Base-by-base conservation (phyloP, 2,888 invertebrate species). In the Dicyrtomina minuta region DNA sequence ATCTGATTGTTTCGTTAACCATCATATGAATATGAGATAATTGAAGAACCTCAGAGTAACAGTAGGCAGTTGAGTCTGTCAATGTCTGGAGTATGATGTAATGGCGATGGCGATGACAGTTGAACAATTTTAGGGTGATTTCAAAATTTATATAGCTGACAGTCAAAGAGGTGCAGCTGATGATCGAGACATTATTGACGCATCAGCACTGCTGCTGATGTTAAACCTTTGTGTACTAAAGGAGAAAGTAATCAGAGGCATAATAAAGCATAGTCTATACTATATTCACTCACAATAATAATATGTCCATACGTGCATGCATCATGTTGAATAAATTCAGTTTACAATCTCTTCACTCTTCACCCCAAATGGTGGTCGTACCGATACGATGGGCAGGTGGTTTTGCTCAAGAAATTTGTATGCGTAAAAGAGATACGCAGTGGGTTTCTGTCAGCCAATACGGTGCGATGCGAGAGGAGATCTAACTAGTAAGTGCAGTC, bases 361-460 rank as follows among this genome's bases (percentile, higher is more conserved):
- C 59, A 53, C 51, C 51, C 51, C 51, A 53, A 53, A 53, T 20
- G 20, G 20, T 6, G 5, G 8, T 6, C 12, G 17, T 6, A 49
- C 5, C n/a, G n/a, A n/a, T 22, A 2, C n/a, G 3, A 6, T 17
- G 22, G 51, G 51, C 51, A 53, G 51, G 51, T 53, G 51, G 17
- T 53, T 49, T 53, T 53, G 22, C 22, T 53, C 41, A 39, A n/a
- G n/a, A n/a, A n/a, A 20, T 41, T n/a, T 59, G 41, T 41, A 20
- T 33, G 58, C 58, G 58, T 58, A 13, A 8, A 17, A 59, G 17
- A 41, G 41, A 59, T 27, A 27, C 24, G 59, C 59, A 59, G 39
- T 59, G 41, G 33, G 59, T 59, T 59, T 59, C 41, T 59, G 59
- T 59, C 59, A 59, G 41, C 41, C 41, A 59, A 59, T 33, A 41